Evolutionary conservation across 2,797 vertebrate genomes (phyloP), one percentile per base, ranked within the genome.

Genomic region (Smutsia gigantea): DNA sequence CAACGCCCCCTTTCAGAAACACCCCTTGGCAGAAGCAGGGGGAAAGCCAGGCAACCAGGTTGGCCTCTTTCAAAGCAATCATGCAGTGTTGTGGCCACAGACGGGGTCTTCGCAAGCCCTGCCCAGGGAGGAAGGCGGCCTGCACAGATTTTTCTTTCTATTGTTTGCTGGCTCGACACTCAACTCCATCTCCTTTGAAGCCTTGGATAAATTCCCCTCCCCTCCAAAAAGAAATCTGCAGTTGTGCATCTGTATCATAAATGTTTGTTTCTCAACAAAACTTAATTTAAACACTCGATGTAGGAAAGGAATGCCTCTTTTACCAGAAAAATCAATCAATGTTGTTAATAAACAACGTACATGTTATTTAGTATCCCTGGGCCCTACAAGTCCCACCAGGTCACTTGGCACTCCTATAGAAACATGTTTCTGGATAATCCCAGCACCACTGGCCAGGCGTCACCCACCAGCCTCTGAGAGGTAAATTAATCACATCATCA

Each of bases 201-300:
- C n/a, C 93, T 46, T 31, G 8, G 63, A 57, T 46, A 55, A 68
- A 39, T 8, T 34, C 18, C 19, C 72, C 34, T 49, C 55, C 64
- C 13, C 17, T 37, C 37, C 7, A 0, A 34, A n/a, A 63, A 46
- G 46, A 85, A 61, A 19, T 49, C 9, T 27, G 12, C 51, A 19
- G 49, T 49, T 64, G 39, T 66, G 13, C 8, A 3, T 75, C 66
- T 25, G 55, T 18, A 15, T 71, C 64, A 66, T 18, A 72, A 93
- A 93, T 63, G 78, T 77, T 81, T 93, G 55, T 53, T 94, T 96
- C 92, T 88, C 55, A 25, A 55, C 31, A 69, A 92, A 87, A 85
- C 59, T 49, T 68, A 81, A 78, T 63, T 94, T 68, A 96, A 87
- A 94, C 85, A 90, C 57, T 87, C 68, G 23, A 1, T 49, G 59